Evolutionary conservation across 2,113 vertebrate species (phyloP).

Genomic region (Patagioenas fasciata): DNA sequence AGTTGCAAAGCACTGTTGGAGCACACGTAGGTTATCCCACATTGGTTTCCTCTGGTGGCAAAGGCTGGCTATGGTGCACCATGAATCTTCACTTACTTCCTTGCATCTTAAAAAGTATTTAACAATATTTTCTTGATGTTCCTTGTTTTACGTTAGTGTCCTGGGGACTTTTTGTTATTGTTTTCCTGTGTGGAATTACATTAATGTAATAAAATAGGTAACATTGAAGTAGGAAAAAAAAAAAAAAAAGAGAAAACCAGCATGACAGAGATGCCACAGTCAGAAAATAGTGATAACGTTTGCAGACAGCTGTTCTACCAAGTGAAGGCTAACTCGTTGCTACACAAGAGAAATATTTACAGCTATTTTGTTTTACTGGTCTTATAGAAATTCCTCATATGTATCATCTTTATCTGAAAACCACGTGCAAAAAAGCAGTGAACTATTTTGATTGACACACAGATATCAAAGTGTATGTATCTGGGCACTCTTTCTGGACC

Average conservation of each 20-base stretch:
- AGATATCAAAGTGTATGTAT: not conserved
- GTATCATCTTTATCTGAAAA: not conserved
- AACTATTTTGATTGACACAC: not conserved
- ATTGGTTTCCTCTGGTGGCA: not conserved
- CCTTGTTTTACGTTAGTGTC: not conserved
- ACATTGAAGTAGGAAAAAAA: not conserved
- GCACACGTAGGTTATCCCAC: not conserved
- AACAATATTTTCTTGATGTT: not conserved
- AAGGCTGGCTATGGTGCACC: not conserved
- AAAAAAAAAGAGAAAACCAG: not conserved
- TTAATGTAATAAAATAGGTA: not conserved
- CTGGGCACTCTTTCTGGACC: not conserved
- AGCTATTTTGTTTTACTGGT: not conserved
- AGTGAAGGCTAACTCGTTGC: not conserved
- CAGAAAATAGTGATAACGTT: not conserved
- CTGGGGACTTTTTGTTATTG: not conserved
- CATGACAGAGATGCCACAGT: not conserved
- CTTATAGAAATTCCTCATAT: not conserved
- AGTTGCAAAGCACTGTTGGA: not conserved
- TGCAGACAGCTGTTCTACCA: not conserved
- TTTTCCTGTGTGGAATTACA: not conserved
- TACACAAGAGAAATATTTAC: not conserved
- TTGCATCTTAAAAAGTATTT: not conserved
- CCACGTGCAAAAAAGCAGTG: not conserved
- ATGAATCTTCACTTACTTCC: not conserved